A percentile compares a stretch with the other conserved stretches of the same genome.
Conservation (phyloP, 1,140 invertebrate species). For the Philopotamus ludificatus region DNA sequence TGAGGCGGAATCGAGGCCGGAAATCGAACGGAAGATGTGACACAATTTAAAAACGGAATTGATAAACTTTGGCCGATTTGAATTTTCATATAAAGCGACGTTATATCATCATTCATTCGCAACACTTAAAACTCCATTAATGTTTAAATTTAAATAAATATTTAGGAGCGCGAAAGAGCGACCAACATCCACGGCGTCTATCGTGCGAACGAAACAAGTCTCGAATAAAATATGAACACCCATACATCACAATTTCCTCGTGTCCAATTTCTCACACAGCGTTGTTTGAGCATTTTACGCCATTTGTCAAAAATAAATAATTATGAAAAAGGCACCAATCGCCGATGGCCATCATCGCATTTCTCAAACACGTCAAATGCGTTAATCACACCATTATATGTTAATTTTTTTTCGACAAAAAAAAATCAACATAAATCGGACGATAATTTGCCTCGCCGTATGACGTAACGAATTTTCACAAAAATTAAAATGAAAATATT, state of each 20-base stretch:
- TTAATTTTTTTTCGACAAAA: neutral
- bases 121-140: too few species aligned
- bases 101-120: too few species aligned
- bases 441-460: neutral
- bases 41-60: too few species aligned
- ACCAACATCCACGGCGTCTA: too few species aligned
- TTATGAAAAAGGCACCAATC: neutral
- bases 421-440: neutral
- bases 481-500: neutral
- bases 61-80: too few species aligned
- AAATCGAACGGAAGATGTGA: too few species aligned
- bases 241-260: neutral
- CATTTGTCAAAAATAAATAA: slow-evolving; percentile 6
- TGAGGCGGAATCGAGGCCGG: too few species aligned
- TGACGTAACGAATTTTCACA: neutral
- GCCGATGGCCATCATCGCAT: neutral
- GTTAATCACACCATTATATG: slow-evolving; percentile 6
- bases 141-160: too few species aligned
- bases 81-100: too few species aligned
- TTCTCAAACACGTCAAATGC: neutral
- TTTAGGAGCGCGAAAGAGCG: too few species aligned
- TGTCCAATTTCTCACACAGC: neutral
- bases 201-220: too few species aligned
- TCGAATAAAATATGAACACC: too few species aligned
- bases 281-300: neutral